Evolutionary conservation across 1,140 invertebrate genomes (phyloP).

Genomic region (Watersipora subatra): DNA sequence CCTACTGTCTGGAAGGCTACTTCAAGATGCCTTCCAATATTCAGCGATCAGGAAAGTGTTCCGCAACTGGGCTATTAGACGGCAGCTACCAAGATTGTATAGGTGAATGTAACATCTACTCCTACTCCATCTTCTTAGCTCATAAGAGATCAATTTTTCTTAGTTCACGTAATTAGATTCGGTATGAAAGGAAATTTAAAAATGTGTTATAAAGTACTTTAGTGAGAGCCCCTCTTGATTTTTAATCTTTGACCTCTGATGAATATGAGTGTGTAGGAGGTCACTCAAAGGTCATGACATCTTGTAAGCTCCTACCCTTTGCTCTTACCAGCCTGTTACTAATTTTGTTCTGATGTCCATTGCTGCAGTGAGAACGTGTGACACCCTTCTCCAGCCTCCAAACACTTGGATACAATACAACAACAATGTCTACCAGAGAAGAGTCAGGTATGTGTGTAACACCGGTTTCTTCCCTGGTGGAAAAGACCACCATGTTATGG

Average conservation of each 20-base stretch:
- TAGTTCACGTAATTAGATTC: not conserved
- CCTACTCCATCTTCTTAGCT: no score
- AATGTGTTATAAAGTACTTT: not conserved
- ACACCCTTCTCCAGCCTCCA: no score
- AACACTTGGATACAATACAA: not conserved
- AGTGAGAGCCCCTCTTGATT: not conserved
- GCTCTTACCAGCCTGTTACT: not conserved
- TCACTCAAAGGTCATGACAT: not conserved
- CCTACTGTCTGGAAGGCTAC: not conserved
- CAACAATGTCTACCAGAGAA: not conserved
- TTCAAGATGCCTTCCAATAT: not conserved
- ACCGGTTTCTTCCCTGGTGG: not conserved
- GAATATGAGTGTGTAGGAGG: not conserved
- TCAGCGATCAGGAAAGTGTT: not conserved
- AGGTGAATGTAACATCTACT: not conserved
- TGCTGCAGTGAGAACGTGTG: not conserved
- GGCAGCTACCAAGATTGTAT: not conserved
- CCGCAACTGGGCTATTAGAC: not conserved
- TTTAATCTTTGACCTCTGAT: not conserved
- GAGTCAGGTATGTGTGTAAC: not conserved
- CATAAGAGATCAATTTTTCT: no score
- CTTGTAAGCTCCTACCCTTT: not conserved
- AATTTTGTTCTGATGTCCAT: not conserved
- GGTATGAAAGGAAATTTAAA: not conserved
- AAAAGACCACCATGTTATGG: not conserved